Conservation (phyloP, 2,113 vertebrate genomes). For the Menura novaehollandiae region DNA sequence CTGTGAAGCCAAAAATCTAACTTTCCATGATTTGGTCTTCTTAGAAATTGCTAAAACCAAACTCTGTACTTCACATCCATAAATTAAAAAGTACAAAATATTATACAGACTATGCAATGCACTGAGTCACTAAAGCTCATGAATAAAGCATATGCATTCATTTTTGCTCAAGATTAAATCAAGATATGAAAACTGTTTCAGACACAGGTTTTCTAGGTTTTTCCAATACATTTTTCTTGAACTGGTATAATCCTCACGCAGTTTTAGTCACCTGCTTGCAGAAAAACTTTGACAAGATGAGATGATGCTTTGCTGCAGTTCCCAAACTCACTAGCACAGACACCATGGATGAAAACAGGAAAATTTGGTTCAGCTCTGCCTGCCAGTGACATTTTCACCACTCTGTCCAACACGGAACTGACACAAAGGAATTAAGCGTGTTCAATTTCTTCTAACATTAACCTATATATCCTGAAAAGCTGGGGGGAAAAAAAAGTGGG, state of each 20-base stretch:
- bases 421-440: background rate
- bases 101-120: background rate
- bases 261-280: background rate
- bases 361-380: background rate
- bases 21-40: background rate
- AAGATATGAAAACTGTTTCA: background rate
- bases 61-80: background rate
- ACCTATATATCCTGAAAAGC: background rate
- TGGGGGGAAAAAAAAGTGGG: background rate
- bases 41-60: background rate
- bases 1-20: background rate
- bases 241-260: background rate
- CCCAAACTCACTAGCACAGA: background rate
- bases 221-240: background rate
- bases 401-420: accelerated
- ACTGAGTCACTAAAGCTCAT: constrained; percentile 49
- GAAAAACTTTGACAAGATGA: background rate
- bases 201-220: background rate
- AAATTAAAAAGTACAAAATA: constrained; percentile 11
- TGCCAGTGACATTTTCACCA: background rate
- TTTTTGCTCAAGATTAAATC: background rate
- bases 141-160: constrained; percentile 21
- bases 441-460: background rate
- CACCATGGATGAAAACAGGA: background rate
- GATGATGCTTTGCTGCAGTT: background rate